Conservation (phyloP, 2,113 vertebrate species). For the Myodes glareolus region DNA sequence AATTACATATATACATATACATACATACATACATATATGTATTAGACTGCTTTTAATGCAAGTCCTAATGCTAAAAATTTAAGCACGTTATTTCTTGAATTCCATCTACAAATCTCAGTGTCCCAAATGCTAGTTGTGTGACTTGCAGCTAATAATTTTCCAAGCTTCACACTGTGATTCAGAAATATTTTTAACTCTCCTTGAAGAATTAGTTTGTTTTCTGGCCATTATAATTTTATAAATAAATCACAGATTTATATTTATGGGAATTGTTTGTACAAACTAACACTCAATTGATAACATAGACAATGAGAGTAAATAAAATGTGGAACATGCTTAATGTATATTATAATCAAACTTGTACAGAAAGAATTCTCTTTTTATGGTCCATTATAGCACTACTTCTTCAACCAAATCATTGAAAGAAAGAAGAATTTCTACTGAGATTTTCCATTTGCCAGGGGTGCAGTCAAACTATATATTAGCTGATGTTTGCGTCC, state of each 20-base stretch:
- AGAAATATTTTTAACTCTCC: neutral
- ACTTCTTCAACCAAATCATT: slow-evolving; percentile 6
- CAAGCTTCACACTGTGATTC: neutral
- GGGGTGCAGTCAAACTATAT: neutral
- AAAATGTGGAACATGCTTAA: neutral
- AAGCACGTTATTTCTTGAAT: neutral
- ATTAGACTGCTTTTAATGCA: neutral
- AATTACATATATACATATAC: no score
- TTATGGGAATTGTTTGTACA: neutral
- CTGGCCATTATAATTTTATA: neutral
- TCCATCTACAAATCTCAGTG: neutral
- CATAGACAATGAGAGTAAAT: neutral
- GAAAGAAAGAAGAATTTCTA: neutral
- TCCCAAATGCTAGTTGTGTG: neutral
- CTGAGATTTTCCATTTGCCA: neutral
- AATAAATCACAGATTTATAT: neutral
- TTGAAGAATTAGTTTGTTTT: neutral
- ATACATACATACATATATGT: no score
- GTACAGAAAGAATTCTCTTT: neutral
- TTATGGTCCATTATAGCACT: neutral
- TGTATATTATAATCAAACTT: neutral
- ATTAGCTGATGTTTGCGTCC: neutral
- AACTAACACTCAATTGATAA: neutral
- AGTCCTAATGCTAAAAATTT: neutral
- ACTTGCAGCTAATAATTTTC: neutral